Conservation (phyloP, 1,140 invertebrate genomes). For the Chironomus tepperi region DNA sequence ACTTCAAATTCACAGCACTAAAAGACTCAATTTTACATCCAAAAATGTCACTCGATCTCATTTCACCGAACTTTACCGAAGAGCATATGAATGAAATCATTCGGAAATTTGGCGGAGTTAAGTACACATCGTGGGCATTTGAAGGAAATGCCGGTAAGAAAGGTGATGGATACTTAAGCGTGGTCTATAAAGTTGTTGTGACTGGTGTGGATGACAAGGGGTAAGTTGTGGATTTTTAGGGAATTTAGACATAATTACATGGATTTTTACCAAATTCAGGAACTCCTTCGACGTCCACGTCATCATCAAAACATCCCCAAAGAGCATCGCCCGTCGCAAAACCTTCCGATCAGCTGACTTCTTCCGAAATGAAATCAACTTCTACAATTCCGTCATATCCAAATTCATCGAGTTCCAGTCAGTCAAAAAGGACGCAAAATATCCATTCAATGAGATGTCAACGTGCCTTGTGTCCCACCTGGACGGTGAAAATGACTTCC, state of each 20-base stretch:
- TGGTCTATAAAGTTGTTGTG: slow-evolving; percentile 48
- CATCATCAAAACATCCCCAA: slow-evolving; percentile 54
- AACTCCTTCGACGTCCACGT: slow-evolving; percentile 38
- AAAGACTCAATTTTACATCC: too few species aligned
- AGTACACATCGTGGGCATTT: slow-evolving; percentile 42
- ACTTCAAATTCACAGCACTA: too few species aligned
- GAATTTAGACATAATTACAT: not conserved
- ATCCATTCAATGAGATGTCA: slow-evolving; percentile 45
- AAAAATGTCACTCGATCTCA: slow-evolving; percentile 30
- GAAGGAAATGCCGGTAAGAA: slow-evolving; percentile 42
- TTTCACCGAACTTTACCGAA: slow-evolving; percentile 41
- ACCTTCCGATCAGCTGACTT: slow-evolving; percentile 57
- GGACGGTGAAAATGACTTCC: slow-evolving; percentile 56
- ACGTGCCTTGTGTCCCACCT: slow-evolving; percentile 44
- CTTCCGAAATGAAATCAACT: slow-evolving; percentile 56
- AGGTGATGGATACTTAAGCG: slow-evolving; percentile 58
- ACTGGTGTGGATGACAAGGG: slow-evolving; percentile 39
- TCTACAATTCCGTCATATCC: slow-evolving; percentile 52
- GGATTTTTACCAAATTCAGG: slow-evolving; percentile 24
- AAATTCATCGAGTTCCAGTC: slow-evolving; percentile 45
- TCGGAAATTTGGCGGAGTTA: slow-evolving; percentile 35
- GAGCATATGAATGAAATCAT: slow-evolving; percentile 41
- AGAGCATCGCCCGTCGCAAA: slow-evolving; percentile 49
- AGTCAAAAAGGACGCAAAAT: slow-evolving; percentile 36
- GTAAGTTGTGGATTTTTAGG: slow-evolving; percentile 25